Base-by-base conservation (phyloP, 2,797 vertebrate genomes). In the Enteromius mattozi region DNA sequence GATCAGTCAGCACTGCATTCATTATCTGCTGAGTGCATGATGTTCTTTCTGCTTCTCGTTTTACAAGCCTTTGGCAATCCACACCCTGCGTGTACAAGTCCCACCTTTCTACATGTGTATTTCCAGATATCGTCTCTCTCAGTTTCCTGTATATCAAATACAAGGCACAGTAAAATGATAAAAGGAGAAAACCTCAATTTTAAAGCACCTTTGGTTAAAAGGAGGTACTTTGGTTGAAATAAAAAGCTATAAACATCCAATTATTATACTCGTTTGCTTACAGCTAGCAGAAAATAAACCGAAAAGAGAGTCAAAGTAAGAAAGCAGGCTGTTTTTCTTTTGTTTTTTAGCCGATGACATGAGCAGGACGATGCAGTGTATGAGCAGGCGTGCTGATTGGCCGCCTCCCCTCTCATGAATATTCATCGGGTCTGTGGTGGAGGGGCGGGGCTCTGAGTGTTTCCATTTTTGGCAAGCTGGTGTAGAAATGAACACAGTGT, bases 401-500 rank as follows among this genome's bases (percentile, higher is more conserved):
- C 75, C 40, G 37, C 61, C 68, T 68, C 76, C 47, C 78, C 77
- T 33, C 49, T 77, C 14, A 27, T 78, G 61, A 75, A 68, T 68
- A 82, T 88, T 87, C 81, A 80, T 80, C 87, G 54, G 68, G 51
- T 56, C 51, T 13, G 42, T 51, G 47, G 30, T 21, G 42, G 49
- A 63, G 68, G 54, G 81, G 63, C 24, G 27, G 72, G 81, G n/a
- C 47, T 3, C 86, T 86, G 61, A 74, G 70, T 68, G 56, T 82
- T 81, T 21, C 33, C 13, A 24, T 92, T 93, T 95, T 95, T 94
- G 94, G 93, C 93, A 95, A 95, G 92, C 94, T 94, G 94, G 94
- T 95, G 93, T 92, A 92, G 91, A 93, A 93, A 94, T 92, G 95
- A 94, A 98, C 98, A 99, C 98, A 99, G 97, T 98, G 97, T 96